Evolutionary conservation across 2,888 invertebrate species (phyloP).

Genomic region (Alviniconcha strummeri): DNA sequence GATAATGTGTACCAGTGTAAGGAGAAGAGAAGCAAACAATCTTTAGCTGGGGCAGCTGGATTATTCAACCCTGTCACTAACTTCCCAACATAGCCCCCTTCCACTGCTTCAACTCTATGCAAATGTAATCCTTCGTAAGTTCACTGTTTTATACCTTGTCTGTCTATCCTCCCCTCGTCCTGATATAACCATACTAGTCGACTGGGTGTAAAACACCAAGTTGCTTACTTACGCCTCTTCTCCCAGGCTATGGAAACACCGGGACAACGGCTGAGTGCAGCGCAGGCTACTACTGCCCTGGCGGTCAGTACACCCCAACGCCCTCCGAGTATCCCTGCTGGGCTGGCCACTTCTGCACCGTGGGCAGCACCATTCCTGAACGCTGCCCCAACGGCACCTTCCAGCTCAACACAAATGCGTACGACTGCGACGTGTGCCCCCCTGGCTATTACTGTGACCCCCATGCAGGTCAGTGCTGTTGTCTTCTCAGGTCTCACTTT

Average conservation of each 20-base stretch:
- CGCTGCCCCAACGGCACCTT: constrained; percentile 68
- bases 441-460: constrained; percentile 66
- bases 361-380: constrained; percentile 57
- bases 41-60: background rate
- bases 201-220: too few species aligned
- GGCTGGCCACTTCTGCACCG: constrained; percentile 63
- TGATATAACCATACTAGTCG: too few species aligned
- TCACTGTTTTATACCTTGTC: too few species aligned
- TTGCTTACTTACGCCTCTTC: background rate
- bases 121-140: too few species aligned
- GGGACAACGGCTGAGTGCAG: constrained; percentile 59
- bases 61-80: background rate
- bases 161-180: too few species aligned
- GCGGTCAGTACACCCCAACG: constrained; percentile 64
- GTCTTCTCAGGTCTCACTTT: background rate
- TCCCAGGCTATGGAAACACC: constrained; percentile 63
- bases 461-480: constrained; percentile 39
- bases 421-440: constrained; percentile 62
- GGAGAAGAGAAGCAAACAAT: background rate
- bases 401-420: constrained; percentile 59
- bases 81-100: background rate
- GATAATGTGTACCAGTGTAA: too few species aligned
- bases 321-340: constrained; percentile 63
- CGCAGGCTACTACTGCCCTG: constrained; percentile 69
- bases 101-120: background rate